phyloP scores from a whole-genome alignment of 2,797 vertebrate genomes.

The Periparus ater region DNA sequence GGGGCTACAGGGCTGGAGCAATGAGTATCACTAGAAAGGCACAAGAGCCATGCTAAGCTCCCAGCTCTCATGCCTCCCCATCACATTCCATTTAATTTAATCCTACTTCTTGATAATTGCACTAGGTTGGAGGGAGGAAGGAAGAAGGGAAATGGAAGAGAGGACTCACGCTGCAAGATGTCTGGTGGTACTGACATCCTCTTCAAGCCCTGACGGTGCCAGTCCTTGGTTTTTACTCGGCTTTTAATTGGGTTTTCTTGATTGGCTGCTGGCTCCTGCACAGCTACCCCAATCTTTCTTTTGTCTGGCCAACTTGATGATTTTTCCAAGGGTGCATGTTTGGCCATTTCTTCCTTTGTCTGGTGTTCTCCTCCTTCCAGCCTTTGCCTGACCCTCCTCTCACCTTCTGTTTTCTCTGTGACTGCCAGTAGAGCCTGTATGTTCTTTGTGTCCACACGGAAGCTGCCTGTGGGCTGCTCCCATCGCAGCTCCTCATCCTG shows the following conservation, averaged over 20 bases:
- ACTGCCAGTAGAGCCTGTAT: not conserved
- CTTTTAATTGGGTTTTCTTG: slow-evolving; percentile 30
- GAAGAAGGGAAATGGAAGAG: not conserved
- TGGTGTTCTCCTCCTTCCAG: not conserved
- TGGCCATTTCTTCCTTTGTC: not conserved
- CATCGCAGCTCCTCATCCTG: not conserved
- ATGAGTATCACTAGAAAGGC: not conserved
- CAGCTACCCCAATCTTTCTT: not conserved
- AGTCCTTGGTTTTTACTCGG: slow-evolving; percentile 66
- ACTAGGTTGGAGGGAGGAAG: not conserved
- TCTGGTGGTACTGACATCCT: slow-evolving; percentile 69
- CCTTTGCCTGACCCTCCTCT: not conserved
- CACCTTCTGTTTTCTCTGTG: not conserved
- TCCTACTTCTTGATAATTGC: not conserved
- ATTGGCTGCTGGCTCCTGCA: slow-evolving; percentile 14
- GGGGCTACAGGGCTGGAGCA: not conserved
- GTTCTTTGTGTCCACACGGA: not conserved
- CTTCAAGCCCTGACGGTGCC: slow-evolving; percentile 76
- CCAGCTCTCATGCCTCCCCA: not conserved
- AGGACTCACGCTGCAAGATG: slow-evolving; percentile 55
- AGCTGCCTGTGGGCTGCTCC: not conserved
- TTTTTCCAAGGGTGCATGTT: slow-evolving; percentile 74
- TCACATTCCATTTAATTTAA: not conserved
- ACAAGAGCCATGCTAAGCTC: not conserved
- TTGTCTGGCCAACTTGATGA: slow-evolving; percentile 75